A percentile compares a stretch with the other conserved stretches of the same genome.
These are phyloP conservation scores for Pristiophorus japonicus DNA, from an alignment of 2,113 vertebrate species.

Conservation along the genomic window DNA sequence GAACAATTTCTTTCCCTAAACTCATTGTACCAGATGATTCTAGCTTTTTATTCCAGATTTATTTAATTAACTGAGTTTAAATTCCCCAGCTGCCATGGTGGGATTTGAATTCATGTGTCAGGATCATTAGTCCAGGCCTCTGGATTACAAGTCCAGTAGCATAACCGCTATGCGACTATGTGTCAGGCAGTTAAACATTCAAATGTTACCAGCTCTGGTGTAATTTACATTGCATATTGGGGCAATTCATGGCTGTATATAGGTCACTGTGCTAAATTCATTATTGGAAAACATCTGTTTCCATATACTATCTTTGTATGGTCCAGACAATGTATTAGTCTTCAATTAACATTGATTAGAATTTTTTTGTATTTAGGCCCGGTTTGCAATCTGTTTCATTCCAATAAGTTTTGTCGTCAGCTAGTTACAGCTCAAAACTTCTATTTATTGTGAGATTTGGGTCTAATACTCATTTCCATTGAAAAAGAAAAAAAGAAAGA, in stretches of 20 bases:
- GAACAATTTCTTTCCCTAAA: no score
- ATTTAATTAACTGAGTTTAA: no score
- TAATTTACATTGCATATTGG: not conserved
- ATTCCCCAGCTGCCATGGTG: no score
- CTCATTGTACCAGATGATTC: no score
- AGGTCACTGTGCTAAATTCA: not conserved
- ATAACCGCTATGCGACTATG: no score
- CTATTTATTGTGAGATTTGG: no score
- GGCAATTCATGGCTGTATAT: not conserved
- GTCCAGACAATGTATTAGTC: not conserved
- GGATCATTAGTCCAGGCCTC: no score
- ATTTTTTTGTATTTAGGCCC: not conserved
- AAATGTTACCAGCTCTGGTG: not conserved
- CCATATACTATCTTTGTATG: not conserved
- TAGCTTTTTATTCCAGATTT: no score
- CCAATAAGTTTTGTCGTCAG: not conserved
- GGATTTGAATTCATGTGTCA: no score
- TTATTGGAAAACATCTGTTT: not conserved
- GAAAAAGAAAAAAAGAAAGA: no score
- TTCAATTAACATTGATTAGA: not conserved
- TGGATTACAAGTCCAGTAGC: no score
- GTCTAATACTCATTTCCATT: no score
- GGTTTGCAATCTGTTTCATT: not conserved
- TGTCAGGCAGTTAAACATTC: not conserved
- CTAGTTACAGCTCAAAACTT: not conserved